These are phyloP conservation scores for Lagopus leucura DNA, from an alignment of 2,113 vertebrate species.

Conservation along the genomic window DNA sequence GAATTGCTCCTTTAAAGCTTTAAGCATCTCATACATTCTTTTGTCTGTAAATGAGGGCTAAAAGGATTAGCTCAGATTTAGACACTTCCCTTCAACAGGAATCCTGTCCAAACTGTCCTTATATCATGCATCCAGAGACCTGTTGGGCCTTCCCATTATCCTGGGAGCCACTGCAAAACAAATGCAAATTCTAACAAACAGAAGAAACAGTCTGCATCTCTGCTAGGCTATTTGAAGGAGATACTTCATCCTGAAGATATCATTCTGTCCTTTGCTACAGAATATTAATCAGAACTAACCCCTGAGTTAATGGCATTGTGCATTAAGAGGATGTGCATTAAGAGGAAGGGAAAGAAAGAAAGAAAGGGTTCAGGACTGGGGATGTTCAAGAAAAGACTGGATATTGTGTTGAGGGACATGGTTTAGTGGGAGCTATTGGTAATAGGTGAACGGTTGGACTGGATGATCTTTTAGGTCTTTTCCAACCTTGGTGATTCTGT, in stretches of 20 bases:
- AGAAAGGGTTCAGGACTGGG: background rate
- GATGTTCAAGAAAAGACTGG: too few relatives aligned
- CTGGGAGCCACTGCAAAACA: background rate
- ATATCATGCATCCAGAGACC: background rate
- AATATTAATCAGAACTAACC: background rate
- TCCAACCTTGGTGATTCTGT: too few relatives aligned
- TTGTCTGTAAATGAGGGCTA: background rate
- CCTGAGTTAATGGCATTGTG: background rate
- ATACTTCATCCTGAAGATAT: background rate
- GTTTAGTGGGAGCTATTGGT: too few relatives aligned
- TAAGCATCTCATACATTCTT: background rate
- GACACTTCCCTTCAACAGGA: background rate
- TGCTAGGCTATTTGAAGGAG: background rate
- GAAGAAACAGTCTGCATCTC: background rate
- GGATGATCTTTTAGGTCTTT: too few relatives aligned
- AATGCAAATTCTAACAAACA: constrained; percentile 3
- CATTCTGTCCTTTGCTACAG: background rate
- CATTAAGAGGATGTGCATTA: background rate
- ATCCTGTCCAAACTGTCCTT: background rate
- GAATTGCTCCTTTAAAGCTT: background rate
- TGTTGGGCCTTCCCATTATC: background rate
- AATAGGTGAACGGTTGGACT: too few relatives aligned
- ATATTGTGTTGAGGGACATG: too few relatives aligned
- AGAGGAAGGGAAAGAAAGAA: background rate
- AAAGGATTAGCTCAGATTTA: constrained; percentile 39